Evolutionary conservation across 2,113 vertebrate genomes (phyloP), one percentile per base, ranked within the genome.

Genomic region (Gulo gulo): DNA sequence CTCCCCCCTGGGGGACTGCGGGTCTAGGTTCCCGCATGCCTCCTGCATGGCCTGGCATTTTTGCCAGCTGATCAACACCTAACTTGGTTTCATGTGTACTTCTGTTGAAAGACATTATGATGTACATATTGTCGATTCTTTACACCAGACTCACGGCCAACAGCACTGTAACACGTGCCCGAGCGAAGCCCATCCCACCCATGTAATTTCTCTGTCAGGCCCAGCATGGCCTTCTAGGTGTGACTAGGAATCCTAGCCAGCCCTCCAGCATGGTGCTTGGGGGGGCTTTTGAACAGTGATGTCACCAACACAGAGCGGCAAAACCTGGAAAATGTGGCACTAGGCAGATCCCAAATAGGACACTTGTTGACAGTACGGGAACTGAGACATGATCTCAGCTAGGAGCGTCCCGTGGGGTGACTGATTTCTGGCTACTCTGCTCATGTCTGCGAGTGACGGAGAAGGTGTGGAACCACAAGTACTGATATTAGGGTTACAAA

Each of bases 41-140:
- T 69, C 79, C 61, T 42, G 39, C 4, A 4, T 55, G 63, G 42
- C n/a, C 10, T 31, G 23, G 67, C 23, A 4, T 79, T 69, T 71
- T 92, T 76, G 7, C 74, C 39, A 88, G 0, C 24, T 2, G 4
- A 0, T 84, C 42, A 34, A 50, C 34, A 23, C 9, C 1, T 45
- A 82, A 57, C 34, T 36, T 14, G 57, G n/a, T 52, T 79, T 94
- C 57, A 6, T 18, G 20, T 50, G 21, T 67, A 23, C 71, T 76
- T 97, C 87, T 88, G 5, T 47, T 82, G 80, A 50, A 81, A 80
- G 59, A 69, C 21, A 24, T 74, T 57, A 15, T 45, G 78, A 34
- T 15, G 20, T 16, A 6, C 50, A 29, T 16, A 55, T 23, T 34
- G 15, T 61, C 29, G 81, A 34, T 2, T 34, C 31, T 13, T 34